Conservation (phyloP, 2,888 invertebrate genomes). For the Pimpla rufipes region DNA sequence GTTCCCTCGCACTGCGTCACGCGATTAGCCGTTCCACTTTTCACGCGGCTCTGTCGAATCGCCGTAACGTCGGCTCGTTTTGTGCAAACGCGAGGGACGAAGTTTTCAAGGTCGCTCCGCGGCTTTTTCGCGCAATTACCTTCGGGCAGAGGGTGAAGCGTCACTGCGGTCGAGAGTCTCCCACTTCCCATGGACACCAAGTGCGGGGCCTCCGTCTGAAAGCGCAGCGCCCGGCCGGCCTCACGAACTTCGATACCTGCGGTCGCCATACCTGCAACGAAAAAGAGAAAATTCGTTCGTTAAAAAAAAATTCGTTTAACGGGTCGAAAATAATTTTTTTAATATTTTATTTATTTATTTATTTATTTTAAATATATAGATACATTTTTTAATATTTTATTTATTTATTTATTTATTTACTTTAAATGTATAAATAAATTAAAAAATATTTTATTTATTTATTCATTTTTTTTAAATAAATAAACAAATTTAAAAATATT, state of each 20-base stretch:
- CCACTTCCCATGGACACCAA: slow-evolving; percentile 96
- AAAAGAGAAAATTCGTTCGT: slow-evolving; percentile 49
- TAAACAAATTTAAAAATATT: no score
- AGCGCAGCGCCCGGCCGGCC: slow-evolving; percentile 88
- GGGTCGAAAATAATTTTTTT: no score
- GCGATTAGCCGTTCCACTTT: not conserved
- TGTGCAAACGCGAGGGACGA: not conserved
- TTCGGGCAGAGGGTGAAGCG: slow-evolving; percentile 95
- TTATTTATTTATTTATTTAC: no score
- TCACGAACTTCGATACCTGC: slow-evolving; percentile 83
- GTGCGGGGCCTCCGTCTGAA: slow-evolving; percentile 94
- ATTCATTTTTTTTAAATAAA: no score
- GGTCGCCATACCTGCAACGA: slow-evolving; percentile 81
- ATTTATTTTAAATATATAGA: no score
- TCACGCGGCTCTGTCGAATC: slow-evolving; percentile 5
- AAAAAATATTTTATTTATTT: no score
- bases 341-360: no score
- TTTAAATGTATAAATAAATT: no score
- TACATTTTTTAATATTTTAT: no score
- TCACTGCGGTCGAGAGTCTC: slow-evolving; percentile 96
- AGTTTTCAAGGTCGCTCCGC: slow-evolving; percentile 8
- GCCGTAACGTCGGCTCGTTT: slow-evolving; percentile 65
- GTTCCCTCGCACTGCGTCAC: slow-evolving; percentile 9
- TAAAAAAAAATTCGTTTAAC: slow-evolving; percentile 8
- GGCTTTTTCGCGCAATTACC: slow-evolving; percentile 87